phyloP scores from a whole-genome alignment of 2,797 vertebrate genomes.

The Hypotaenidia okinawae region DNA sequence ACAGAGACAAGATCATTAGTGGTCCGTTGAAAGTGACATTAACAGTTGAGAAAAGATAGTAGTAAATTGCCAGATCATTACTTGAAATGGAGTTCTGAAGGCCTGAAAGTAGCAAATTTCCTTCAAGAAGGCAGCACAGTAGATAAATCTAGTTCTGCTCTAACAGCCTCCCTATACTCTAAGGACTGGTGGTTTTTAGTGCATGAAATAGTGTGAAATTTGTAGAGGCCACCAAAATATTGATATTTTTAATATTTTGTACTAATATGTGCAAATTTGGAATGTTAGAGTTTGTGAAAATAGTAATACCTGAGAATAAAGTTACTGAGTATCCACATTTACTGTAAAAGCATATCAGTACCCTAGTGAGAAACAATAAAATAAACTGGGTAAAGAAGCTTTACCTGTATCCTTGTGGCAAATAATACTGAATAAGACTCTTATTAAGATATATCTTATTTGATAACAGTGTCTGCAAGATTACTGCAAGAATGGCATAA shows the following conservation, averaged over 20 bases:
- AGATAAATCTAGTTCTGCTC: neutral
- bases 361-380: neutral
- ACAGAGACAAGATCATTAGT: neutral
- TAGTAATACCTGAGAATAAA: neutral
- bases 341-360: neutral
- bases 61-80: neutral
- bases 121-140: neutral
- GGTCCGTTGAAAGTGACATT: neutral
- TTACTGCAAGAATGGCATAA: slow-evolving; percentile 33
- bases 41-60: neutral
- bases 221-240: neutral
- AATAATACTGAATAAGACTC: slow-evolving; percentile 26
- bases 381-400: slow-evolving; percentile 8
- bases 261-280: neutral
- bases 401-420: slow-evolving; percentile 9
- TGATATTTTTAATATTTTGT: neutral
- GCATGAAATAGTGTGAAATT: neutral
- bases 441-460: slow-evolving; percentile 45
- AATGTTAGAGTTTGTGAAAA: neutral
- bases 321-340: neutral
- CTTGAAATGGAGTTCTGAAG: neutral
- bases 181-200: neutral
- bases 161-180: neutral
- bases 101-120: neutral
- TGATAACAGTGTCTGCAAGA: slow-evolving; percentile 39